Conservation (phyloP, 1,140 invertebrate species). For the Camponotus floridanus region DNA sequence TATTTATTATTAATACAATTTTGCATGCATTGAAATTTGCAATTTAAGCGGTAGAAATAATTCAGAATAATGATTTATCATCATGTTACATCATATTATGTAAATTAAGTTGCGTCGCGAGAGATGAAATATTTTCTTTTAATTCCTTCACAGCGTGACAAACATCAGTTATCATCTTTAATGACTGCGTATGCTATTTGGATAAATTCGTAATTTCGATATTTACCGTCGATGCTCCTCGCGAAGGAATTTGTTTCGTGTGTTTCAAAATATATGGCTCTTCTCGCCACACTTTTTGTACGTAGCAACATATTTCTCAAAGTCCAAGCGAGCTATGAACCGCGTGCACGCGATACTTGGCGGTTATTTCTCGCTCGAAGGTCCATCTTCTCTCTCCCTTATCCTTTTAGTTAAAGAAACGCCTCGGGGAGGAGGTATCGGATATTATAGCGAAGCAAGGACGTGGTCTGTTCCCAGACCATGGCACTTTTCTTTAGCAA, state of each 20-base stretch:
- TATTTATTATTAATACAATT: too few species aligned
- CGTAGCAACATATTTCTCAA: background rate
- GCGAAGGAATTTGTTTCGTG: background rate
- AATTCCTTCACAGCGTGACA: background rate
- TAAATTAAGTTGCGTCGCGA: background rate
- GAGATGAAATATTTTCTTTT: background rate
- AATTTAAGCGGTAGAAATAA: too few species aligned
- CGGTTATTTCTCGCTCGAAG: background rate
- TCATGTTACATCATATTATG: background rate
- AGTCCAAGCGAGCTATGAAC: background rate
- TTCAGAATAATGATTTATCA: background rate
- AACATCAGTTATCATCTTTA: background rate
- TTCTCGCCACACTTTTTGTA: background rate
- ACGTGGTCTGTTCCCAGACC: background rate
- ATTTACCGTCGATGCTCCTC: background rate
- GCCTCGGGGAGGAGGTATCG: background rate
- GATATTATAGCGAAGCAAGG: slow-evolving; percentile 18
- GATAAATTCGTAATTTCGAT: slow-evolving; percentile 23
- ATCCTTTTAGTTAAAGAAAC: background rate
- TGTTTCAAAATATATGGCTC: too few species aligned
- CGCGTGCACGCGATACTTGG: slow-evolving; percentile 9
- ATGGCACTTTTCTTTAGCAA: too few species aligned
- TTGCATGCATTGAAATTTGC: too few species aligned
- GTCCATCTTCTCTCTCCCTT: background rate
- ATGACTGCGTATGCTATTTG: slow-evolving; percentile 3